These are phyloP conservation scores for Saimiri boliviensis DNA, from an alignment of 2,113 vertebrate species.

Conservation along the genomic window DNA sequence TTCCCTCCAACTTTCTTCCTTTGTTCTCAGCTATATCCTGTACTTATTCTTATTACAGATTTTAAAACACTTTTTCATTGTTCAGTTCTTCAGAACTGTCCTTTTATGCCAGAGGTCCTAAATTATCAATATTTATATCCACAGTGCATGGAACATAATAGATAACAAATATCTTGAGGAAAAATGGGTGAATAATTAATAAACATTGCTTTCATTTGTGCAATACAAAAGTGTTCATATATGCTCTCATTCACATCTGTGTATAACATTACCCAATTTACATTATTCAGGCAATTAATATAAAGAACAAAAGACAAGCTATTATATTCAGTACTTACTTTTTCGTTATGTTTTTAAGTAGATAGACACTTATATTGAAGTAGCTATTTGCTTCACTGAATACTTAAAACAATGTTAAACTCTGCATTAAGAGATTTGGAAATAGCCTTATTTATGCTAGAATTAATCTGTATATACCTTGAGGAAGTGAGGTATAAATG, in stretches of 20 bases:
- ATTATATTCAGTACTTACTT: background rate
- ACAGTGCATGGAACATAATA: background rate
- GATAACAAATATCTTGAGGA: background rate
- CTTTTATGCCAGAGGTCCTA: background rate
- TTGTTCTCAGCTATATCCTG: background rate
- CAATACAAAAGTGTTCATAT: background rate
- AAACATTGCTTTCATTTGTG: background rate
- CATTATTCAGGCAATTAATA: background rate
- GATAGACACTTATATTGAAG: background rate
- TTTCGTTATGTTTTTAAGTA: background rate
- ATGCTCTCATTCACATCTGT: background rate
- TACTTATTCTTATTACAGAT: background rate
- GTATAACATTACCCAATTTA: background rate
- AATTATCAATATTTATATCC: background rate
- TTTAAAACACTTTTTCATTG: background rate
- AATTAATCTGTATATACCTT: background rate
- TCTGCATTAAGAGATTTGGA: background rate
- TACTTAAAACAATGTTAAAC: background rate
- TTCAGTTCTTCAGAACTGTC: background rate
- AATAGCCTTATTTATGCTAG: background rate
- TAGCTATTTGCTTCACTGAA: background rate
- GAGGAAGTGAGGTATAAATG: background rate
- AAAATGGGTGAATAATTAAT: background rate
- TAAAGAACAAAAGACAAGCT: background rate
- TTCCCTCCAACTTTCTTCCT: background rate